These are phyloP conservation scores for Hypselothyrea guttata DNA, from an alignment of 2,888 invertebrate species.

Conservation along the genomic window DNA sequence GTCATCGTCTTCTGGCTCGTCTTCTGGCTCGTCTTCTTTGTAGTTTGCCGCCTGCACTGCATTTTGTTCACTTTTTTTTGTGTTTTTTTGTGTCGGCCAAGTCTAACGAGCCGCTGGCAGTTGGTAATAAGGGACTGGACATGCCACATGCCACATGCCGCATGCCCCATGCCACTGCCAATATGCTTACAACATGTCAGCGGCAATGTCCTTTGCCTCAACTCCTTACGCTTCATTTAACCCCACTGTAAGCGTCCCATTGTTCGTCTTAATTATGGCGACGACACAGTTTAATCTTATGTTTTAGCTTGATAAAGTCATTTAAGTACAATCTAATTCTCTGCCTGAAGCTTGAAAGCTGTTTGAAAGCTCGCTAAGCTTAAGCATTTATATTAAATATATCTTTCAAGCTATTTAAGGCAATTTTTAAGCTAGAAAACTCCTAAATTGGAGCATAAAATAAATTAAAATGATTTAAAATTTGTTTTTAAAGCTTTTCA, in stretches of 20 bases:
- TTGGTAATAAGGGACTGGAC: slow-evolving; percentile 49
- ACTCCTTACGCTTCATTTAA: slow-evolving; percentile 69
- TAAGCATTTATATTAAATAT: too few relatives aligned
- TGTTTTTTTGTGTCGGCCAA: slow-evolving; percentile 15
- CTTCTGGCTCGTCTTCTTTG: slow-evolving; percentile 45
- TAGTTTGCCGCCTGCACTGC: slow-evolving; percentile 63
- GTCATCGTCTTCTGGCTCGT: slow-evolving; percentile 31
- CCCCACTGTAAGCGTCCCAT: slow-evolving; percentile 53
- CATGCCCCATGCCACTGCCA: slow-evolving; percentile 44
- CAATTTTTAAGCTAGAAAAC: too few relatives aligned
- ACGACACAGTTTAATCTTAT: not conserved
- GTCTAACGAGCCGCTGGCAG: slow-evolving; percentile 54
- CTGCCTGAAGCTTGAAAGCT: too few relatives aligned
- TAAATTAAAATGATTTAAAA: too few relatives aligned
- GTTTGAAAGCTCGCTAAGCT: too few relatives aligned
- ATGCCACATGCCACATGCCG: slow-evolving; percentile 35
- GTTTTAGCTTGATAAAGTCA: too few relatives aligned
- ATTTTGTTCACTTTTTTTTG: slow-evolving; percentile 15
- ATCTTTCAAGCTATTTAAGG: too few relatives aligned
- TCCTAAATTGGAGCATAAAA: too few relatives aligned
- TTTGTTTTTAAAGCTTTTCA: too few relatives aligned
- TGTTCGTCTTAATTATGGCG: slow-evolving; percentile 69
- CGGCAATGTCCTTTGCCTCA: slow-evolving; percentile 44
- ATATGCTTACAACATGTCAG: slow-evolving; percentile 55
- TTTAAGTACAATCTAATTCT: too few relatives aligned